phyloP scores from a whole-genome alignment of 2,888 invertebrate species.

The Leptura quadrifasciata region DNA sequence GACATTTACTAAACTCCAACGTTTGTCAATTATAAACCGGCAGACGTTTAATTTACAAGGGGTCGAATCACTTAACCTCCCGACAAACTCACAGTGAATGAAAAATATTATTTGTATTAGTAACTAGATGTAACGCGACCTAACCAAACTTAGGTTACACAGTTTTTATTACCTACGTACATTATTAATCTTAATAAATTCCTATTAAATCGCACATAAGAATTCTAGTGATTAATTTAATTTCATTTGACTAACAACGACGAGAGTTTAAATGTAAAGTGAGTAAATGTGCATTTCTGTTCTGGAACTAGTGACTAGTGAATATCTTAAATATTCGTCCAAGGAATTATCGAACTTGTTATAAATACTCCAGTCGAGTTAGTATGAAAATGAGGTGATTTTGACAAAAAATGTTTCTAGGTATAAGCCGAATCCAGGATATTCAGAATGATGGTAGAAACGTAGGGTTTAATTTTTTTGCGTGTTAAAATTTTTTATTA shows the following conservation, averaged over 20 bases:
- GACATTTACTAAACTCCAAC: constrained; percentile 47
- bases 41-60: constrained; percentile 69
- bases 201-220: constrained; percentile 38
- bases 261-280: constrained; percentile 24
- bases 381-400: no score
- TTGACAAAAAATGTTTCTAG: no score
- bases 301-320: not conserved
- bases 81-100: constrained; percentile 60
- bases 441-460: no score
- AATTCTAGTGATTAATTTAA: constrained; percentile 40
- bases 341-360: no score
- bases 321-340: no score
- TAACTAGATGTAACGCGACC: constrained; percentile 55
- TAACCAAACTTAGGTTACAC: constrained; percentile 43
- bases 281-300: not conserved
- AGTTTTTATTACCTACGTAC: constrained; percentile 24
- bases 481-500: no score
- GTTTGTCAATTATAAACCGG: constrained; percentile 57
- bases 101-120: constrained; percentile 54
- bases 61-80: constrained; percentile 70
- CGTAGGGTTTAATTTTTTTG: no score
- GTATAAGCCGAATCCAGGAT: no score
- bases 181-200: constrained; percentile 41
- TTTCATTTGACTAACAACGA: not conserved
- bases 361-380: no score